Evolutionary conservation across 2,797 vertebrate species (phyloP), one percentile per base, ranked within the genome.

Genomic region (Tachyglossus aculeatus): DNA sequence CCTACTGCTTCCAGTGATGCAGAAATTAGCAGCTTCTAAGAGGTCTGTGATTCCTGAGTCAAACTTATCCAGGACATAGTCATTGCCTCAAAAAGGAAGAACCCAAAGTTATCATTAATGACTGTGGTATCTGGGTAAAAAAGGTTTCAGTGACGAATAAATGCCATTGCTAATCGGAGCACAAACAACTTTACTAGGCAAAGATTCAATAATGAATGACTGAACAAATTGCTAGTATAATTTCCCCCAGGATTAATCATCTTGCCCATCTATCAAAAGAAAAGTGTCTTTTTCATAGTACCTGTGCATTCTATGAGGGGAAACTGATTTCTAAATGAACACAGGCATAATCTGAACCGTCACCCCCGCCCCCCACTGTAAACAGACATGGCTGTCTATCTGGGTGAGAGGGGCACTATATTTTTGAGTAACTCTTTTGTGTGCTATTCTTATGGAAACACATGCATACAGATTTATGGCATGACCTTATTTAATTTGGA

Each of bases 221-320:
- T 72, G 82, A 85, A 68, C 60, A 74, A 89, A 84, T 59, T 72
- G 77, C 52, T 52, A 33, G 16, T 43, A 48, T 86, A 74, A 90
- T 90, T 90, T 91, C 86, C 80, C 78, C 1, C 22, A 58, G 69
- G 81, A 84, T 5, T 58, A 65, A 4, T 37, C 38, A 10, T 22
- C 60, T 41, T 29, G 36, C 22, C 22, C 27, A 60, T 52, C 4
- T 14, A 5, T 22, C 25, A 0, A 1, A 32, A 27, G n/a, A n/a
- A 29, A 32, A 47, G 13, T 39, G 9, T 43, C 18, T 48, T 25
- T 50, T 71, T 76, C 32, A 2, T 31, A n/a, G 50, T 36, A 0
- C 1, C 4, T 0, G 11, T 0, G 0, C 56, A 59, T 16, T 21
- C 22, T 4, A n/a, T 3, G 11, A 38, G 15, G 31, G 4, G 13